Percentiles rank a stretch among this genome's conserved stretches.
Conservation (phyloP, 2,113 vertebrate species). For the Cathartes aura region DNA sequence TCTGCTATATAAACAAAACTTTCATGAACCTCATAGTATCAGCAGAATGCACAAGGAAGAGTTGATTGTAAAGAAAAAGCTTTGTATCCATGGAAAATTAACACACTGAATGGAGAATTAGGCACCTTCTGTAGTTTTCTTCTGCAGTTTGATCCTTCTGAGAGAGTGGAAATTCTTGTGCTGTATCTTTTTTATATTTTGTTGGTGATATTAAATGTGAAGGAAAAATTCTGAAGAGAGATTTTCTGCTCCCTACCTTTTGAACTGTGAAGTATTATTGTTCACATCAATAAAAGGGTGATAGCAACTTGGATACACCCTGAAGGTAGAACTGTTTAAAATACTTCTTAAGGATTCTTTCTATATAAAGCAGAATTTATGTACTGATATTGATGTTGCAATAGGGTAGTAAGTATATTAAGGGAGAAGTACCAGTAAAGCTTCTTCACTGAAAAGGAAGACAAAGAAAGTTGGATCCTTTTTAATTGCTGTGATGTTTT, state of each 20-base stretch:
- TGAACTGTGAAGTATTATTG: not conserved
- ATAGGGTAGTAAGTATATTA: not conserved
- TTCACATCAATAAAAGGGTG: not conserved
- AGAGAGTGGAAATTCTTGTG: not conserved
- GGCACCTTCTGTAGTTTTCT: not conserved
- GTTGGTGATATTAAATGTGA: not conserved
- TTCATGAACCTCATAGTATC: not conserved
- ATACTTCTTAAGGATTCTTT: not conserved
- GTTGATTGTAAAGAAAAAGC: not conserved
- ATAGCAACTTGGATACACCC: not conserved
- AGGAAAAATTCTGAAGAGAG: not conserved
- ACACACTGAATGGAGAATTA: not conserved
- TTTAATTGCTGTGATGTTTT: constrained; percentile 3
- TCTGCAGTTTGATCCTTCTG: not conserved
- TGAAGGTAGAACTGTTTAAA: not conserved
- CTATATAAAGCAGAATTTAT: not conserved
- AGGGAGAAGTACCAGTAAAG: not conserved
- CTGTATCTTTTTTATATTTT: not conserved
- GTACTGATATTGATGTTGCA: not conserved
- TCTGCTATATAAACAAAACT: not conserved
- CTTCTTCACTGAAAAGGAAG: not conserved
- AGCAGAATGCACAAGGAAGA: not conserved
- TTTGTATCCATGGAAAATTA: not conserved
- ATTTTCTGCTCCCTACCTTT: not conserved
- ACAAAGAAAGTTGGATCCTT: not conserved